Base-by-base conservation (phyloP, 2,888 invertebrate species). In the Oxycera nigricornis region DNA sequence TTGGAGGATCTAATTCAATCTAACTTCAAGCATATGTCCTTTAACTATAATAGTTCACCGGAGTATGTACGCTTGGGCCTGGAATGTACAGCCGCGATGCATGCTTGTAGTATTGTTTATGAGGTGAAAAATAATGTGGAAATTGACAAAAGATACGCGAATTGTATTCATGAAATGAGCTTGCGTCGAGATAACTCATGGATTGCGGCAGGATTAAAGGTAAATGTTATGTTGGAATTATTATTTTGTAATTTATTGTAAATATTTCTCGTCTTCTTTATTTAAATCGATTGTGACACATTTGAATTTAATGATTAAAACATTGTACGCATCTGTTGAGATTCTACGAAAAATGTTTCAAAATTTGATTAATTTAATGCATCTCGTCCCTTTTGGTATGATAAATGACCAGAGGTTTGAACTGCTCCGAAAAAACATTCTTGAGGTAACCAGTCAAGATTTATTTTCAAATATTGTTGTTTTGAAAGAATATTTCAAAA, bases 21-120 rank as follows among this genome's bases (percentile, higher is more conserved):
- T 72, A 81, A 79, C 75, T 77, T 83, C 7, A 73, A 80, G 11
- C 83, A 86, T 70, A 79, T 86, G 22, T 1, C 6, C 4, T n/a
- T 28, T 17, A 3, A n/a, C 1, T 20, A 20, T 11, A 20, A 30
- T 31, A 17, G 52, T 20, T 20, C 72, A 17, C 2, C n/a, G 24
- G n/a, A 24, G 17, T 35, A 55, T 35, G 14, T 55, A 1, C 78
- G 80, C 41, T 77, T 80, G 1, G 80, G 84, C 72, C 77, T 87
- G 7, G 81, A 81, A 62, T 79, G 82, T 0, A 26, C 86, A 75
- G 86, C 85, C 1, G 80, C 79, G 1, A 80, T 86, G 73, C 87
- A 87, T 78, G 84, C 86, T 14, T 81, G 84, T 22, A 81, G 84
- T 30, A 80, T 86, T 46, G 83, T 83, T 9, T 86, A 80, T 75